Percentiles rank a stretch among this genome's conserved stretches.
These are phyloP conservation scores for Denticeps clupeoides DNA, from an alignment of 2,797 vertebrate genomes.

Conservation along the genomic window DNA sequence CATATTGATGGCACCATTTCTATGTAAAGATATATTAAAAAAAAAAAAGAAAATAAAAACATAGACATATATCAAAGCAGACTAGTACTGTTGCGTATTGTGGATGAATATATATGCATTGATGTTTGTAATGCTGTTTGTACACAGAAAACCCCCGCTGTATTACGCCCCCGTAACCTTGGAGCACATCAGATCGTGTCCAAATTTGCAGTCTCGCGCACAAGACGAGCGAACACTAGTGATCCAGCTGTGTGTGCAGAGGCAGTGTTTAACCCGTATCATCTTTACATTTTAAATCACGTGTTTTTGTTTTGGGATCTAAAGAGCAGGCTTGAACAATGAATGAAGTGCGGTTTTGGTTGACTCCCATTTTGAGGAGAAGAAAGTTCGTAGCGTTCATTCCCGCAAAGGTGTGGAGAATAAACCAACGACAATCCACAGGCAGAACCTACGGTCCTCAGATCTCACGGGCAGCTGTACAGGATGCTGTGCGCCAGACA, in stretches of 20 bases:
- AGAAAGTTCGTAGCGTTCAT: no score
- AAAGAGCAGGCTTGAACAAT: no score
- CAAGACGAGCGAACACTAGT: no score
- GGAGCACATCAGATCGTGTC: no score
- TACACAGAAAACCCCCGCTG: slow-evolving; percentile 37
- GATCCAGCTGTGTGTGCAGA: no score
- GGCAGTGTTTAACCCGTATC: no score
- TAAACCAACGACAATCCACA: slow-evolving; percentile 27
- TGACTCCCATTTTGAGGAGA: no score
- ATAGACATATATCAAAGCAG: slow-evolving; percentile 53
- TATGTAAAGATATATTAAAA: slow-evolving; percentile 47
- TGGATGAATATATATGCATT: slow-evolving; percentile 38
- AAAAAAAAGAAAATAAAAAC: slow-evolving; percentile 47
- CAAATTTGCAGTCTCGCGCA: no score
- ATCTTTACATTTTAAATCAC: no score
- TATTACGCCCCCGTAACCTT: slow-evolving; percentile 51
- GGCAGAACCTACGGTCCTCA: slow-evolving; percentile 37
- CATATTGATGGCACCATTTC: slow-evolving; percentile 78
- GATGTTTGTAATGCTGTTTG: slow-evolving; percentile 40
- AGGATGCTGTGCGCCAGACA: slow-evolving; percentile 62
- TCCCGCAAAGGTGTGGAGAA: not conserved
- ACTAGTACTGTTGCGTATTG: slow-evolving; percentile 49
- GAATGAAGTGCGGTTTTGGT: no score
- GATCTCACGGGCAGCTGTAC: slow-evolving; percentile 52
- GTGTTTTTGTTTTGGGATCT: no score